Conservation (phyloP, 2,797 vertebrate genomes). For the Sphenopsis melanotis region DNA sequence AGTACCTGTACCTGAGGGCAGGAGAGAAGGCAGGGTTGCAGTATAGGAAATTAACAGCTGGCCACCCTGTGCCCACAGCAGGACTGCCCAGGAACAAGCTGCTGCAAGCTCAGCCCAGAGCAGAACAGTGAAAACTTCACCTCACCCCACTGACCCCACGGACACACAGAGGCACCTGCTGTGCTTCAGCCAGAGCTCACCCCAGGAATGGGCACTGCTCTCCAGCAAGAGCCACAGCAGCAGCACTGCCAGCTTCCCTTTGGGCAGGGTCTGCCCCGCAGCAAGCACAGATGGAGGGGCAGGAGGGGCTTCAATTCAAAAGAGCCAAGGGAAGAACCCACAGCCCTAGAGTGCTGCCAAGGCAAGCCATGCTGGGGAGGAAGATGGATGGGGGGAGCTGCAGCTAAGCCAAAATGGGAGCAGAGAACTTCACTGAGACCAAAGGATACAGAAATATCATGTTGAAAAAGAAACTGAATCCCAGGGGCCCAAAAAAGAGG, state of each 20-base stretch:
- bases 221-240: not conserved
- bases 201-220: not conserved
- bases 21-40: constrained; percentile 17
- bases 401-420: not conserved
- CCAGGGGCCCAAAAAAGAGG: constrained; percentile 80
- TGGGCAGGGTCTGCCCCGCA: not conserved
- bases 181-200: not conserved
- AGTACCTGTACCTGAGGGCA: constrained; percentile 82
- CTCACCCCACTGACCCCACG: not conserved
- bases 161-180: not conserved
- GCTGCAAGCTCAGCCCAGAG: not conserved
- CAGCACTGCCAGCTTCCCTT: not conserved
- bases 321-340: not conserved
- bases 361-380: not conserved
- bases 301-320: not conserved
- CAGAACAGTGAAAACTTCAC: not conserved
- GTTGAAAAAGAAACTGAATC: constrained; percentile 83
- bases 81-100: accelerated
- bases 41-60: constrained; percentile 73
- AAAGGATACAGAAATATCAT: constrained; percentile 83
- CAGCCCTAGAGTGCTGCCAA: not conserved
- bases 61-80: not conserved
- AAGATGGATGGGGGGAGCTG: not conserved
- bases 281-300: not conserved
- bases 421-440: not conserved